Conservation (phyloP, 2,888 invertebrate genomes). For the Pachydiplax longipennis region DNA sequence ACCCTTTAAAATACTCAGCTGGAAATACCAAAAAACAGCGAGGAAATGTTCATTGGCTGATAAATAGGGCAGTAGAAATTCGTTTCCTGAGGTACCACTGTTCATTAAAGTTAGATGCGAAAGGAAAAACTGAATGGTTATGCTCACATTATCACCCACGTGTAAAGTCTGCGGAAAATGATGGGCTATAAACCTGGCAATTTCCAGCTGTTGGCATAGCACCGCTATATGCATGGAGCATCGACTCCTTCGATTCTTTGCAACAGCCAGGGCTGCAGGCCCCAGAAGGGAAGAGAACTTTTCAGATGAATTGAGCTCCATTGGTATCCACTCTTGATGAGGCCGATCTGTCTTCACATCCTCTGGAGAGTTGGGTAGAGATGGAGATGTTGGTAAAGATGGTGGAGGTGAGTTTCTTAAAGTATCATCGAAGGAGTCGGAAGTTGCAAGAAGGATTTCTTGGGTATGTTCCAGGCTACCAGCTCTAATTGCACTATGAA, state of each 20-base stretch:
- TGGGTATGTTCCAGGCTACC: slow-evolving; percentile 70
- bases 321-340: neutral
- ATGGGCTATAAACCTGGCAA: slow-evolving; percentile 78
- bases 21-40: no score
- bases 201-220: slow-evolving; percentile 80
- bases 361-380: slow-evolving; percentile 52
- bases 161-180: slow-evolving; percentile 76
- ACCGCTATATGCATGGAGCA: slow-evolving; percentile 88
- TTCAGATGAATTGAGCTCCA: neutral
- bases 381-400: neutral
- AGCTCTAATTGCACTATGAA: slow-evolving; percentile 75
- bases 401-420: neutral
- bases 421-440: slow-evolving; percentile 51
- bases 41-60: neutral
- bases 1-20: no score
- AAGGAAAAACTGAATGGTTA: neutral
- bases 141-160: slow-evolving; percentile 84
- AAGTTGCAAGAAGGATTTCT: slow-evolving; percentile 62
- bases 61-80: neutral
- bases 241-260: slow-evolving; percentile 75
- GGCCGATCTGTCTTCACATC: slow-evolving; percentile 45
- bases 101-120: no score
- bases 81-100: no score
- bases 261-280: slow-evolving; percentile 65
- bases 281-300: slow-evolving; percentile 57